Percentiles rank a stretch among this genome's conserved stretches.
Conservation (phyloP, 2,797 vertebrate species). For the Bufotes viridis region DNA sequence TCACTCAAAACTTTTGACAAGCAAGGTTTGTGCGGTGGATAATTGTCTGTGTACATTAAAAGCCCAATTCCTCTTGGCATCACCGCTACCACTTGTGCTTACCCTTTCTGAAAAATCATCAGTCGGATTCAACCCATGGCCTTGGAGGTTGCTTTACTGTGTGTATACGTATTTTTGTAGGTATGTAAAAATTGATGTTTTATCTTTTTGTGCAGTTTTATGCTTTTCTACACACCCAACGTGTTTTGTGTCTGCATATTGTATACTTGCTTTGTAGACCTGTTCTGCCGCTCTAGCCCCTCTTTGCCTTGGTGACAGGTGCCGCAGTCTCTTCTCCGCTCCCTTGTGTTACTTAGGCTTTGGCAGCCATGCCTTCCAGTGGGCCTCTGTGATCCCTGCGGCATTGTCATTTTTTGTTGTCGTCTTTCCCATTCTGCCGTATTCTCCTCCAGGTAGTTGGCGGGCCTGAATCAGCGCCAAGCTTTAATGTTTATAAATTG, state of each 20-base stretch:
- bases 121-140: neutral
- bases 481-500: slow-evolving; percentile 64
- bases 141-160: neutral
- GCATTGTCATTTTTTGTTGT: neutral
- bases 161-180: neutral
- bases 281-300: neutral
- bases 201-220: neutral
- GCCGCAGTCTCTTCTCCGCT: neutral
- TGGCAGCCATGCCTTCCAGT: neutral
- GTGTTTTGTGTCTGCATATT: neutral
- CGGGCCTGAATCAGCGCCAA: slow-evolving; percentile 39
- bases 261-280: neutral
- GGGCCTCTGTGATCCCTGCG: neutral
- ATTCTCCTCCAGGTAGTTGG: slow-evolving; percentile 20
- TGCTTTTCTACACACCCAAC: no score
- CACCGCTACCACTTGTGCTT: neutral
- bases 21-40: neutral
- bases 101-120: neutral
- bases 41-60: neutral
- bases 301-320: neutral
- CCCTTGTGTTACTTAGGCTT: neutral
- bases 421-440: neutral
- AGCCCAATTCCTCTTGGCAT: neutral
- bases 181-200: neutral
- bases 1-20: neutral